Evolutionary conservation across 2,888 invertebrate genomes (phyloP), one percentile per base, ranked within the genome.

Genomic region (Teinopalpus imperialis): DNA sequence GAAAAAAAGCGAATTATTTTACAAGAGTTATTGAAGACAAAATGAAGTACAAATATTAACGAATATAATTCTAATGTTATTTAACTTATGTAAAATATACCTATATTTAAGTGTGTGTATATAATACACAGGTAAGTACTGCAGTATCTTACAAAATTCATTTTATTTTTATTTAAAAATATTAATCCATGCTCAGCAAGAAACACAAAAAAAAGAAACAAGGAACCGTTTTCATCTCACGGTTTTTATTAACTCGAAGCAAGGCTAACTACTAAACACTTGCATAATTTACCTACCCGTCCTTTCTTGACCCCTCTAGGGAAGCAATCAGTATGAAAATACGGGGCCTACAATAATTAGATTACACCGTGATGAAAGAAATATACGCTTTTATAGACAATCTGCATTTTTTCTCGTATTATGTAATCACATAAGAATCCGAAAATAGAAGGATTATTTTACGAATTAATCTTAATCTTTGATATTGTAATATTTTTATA

Each of bases 181-280:
- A 16, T 13, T n/a, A n/a, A n/a, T 12, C n/a, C 10, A 29, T 8
- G 7, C 2, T 13, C 13, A 24, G 8, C 29, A 9, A 20, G 9
- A 29, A 32, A 20, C 9, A 20, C 21, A 26, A 18, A 39, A 34
- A 34, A 10, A 10, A 35, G 23, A 34, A 41, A 47, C 46, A 24
- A 42, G 47, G 36, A 47, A 47, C 24, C 9, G 24, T 42, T 42
- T 47, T 18, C 41, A 34, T 41, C 41, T 40, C 40, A 41, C 36
- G 16, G 40, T 37, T 42, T 41, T 36, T 37, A 31, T 31, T 36
- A 14, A 30, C 26, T 24, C 47, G 20, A 26, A 29, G 37, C 61
- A 61, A 63, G 63, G 63, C 48, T 59, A 63, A 57, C 59, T 43
- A 49, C 56, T 54, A 43, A 56, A 47, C 49, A 52, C 43, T 55